These are phyloP conservation scores for Sitodiplosis mosellana DNA, from an alignment of 1,140 invertebrate species.

Conservation along the genomic window DNA sequence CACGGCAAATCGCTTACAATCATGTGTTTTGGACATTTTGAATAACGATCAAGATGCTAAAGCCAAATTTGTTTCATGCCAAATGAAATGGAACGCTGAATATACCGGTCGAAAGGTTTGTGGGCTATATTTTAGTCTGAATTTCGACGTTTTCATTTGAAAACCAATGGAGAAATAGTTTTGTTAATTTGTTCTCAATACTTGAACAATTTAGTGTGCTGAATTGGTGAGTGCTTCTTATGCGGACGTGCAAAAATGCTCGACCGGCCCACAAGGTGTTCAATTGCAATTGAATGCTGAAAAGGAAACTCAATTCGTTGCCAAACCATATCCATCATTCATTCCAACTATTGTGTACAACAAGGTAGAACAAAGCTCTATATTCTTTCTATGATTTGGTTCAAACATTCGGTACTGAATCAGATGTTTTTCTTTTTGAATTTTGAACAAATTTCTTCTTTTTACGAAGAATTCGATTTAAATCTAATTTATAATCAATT, in stretches of 20 bases:
- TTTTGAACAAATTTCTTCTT: too few relatives aligned
- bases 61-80: constrained; percentile 32
- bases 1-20: constrained; percentile 40
- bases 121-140: constrained; percentile 7
- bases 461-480: too few relatives aligned
- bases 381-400: too few relatives aligned
- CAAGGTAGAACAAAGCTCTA: constrained; percentile 20
- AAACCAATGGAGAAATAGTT: background rate
- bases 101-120: background rate
- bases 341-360: constrained; percentile 38
- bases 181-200: background rate
- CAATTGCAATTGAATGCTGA: constrained; percentile 30
- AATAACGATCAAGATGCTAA: constrained; percentile 17
- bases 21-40: constrained; percentile 32
- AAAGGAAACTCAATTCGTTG: constrained; percentile 24
- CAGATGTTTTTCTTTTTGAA: too few relatives aligned
- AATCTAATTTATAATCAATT: too few relatives aligned
- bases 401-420: too few relatives aligned
- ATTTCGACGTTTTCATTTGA: constrained; percentile 1
- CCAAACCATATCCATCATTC: constrained; percentile 27
- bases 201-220: constrained; percentile 27
- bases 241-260: constrained; percentile 23
- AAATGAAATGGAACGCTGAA: constrained; percentile 26
- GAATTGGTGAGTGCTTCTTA: constrained; percentile 17
- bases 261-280: constrained; percentile 22